Base-by-base conservation (phyloP, 1,140 invertebrate species). In the Samia ricini region DNA sequence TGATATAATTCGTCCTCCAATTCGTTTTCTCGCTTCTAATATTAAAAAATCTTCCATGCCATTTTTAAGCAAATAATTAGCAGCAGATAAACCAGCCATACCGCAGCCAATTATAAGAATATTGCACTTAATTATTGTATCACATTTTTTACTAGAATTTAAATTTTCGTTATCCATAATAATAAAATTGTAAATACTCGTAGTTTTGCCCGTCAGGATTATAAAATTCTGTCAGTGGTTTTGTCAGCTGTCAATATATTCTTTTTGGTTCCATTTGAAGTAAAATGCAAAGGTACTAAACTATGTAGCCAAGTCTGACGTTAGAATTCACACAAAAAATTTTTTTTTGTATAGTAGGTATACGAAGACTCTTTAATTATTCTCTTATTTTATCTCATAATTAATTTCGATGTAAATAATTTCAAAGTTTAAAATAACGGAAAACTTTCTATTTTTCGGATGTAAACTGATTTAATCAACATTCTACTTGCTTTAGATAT, bases 51-150 rank as follows among this genome's bases (percentile, higher is more conserved):
- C 94, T 33, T 92, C 92, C 80, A 95, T 93, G 23, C 94, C 94
- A 91, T 96, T 96, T 88, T 96, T 96, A 8, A 95, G 78, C 63
- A 98, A 92, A 85, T 96, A 94, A 92, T 95, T 96, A 15, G 96
- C 97, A 21, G 96, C 95, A 12, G 96, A 94, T 59, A 98, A 82
- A 23, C 97, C 97, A 60, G 96, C 95, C 91, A 97, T 96, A 61
- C 97, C 96, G 70, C 93, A 96, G 26, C 97, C 97, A 74, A 98
- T 93, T 76, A 97, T 97, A 66, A 97, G 85, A 63, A 97, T 93
- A 92, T 96, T 95, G 79, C 89, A 93, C 77, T 86, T 91, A 70
- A 88, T 26, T 23, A 19, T 85, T 63, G 70, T 68, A 74, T 90
- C 79, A 88, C 81, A 87, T 84, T 81, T 81, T 78, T 82, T 85